Evolutionary conservation across 1,140 invertebrate genomes (phyloP).

Genomic region (Micrasema minimum): DNA sequence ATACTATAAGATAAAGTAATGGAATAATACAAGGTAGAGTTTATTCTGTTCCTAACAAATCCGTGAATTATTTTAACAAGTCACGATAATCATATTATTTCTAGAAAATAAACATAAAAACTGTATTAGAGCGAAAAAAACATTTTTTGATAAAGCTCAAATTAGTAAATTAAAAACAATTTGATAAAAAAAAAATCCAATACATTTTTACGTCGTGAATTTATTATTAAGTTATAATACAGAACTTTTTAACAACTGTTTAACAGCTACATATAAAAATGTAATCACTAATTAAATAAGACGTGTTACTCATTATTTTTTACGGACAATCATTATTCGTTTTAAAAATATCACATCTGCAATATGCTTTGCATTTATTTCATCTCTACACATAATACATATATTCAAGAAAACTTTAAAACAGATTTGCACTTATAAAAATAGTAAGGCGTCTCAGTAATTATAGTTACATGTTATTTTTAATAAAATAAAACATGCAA

Average conservation of each 20-base stretch:
- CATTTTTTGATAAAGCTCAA: no score
- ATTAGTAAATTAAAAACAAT: background rate
- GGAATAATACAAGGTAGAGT: no score
- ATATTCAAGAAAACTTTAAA: slow-evolving; percentile 3
- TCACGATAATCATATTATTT: no score
- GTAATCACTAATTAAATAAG: no score
- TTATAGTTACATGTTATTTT: no score
- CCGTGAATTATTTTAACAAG: no score
- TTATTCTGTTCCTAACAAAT: no score
- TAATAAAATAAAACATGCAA: no score
- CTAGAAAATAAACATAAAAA: no score
- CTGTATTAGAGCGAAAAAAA: no score
- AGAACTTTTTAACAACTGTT: slow-evolving; percentile 9
- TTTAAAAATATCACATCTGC: slow-evolving; percentile 36
- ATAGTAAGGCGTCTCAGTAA: slow-evolving; percentile 29
- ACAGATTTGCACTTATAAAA: slow-evolving; percentile 14
- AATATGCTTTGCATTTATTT: slow-evolving; percentile 32
- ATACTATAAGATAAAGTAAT: no score
- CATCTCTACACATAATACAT: background rate
- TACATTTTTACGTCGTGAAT: background rate
- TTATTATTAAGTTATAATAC: background rate
- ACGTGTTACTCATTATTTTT: slow-evolving; percentile 1
- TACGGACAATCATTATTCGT: slow-evolving; percentile 4
- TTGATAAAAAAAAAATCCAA: background rate
- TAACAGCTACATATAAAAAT: slow-evolving; percentile 9